Evolutionary conservation across 2,888 invertebrate genomes (phyloP).

Genomic region (Luffia ferchaultella): DNA sequence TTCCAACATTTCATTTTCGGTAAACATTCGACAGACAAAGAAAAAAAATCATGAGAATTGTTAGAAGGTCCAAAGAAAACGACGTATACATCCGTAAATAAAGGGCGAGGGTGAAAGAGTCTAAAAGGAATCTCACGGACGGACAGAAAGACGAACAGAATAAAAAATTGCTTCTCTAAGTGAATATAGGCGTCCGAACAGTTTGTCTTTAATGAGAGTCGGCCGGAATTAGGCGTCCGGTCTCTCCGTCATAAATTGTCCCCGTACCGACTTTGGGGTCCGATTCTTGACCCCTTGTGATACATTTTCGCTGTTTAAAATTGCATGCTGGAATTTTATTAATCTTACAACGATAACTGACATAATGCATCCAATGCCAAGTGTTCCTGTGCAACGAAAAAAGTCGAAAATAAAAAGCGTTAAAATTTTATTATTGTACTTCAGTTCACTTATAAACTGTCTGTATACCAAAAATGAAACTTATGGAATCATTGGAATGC

Average conservation of each 20-base stretch:
- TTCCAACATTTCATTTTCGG: not conserved
- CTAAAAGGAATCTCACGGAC: conserved; percentile 14
- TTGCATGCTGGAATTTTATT: too few relatives aligned
- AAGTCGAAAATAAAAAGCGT: too few relatives aligned
- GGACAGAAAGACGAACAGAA: not conserved
- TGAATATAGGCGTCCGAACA: conserved; percentile 49
- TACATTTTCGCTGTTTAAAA: too few relatives aligned
- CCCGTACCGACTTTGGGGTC: conserved; percentile 25
- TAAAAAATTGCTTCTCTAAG: conserved; percentile 41
- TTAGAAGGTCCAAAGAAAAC: not conserved
- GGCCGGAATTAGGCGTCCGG: conserved; percentile 41
- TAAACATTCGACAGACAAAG: not conserved
- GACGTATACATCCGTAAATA: conserved; percentile 16
- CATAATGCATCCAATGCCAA: too few relatives aligned
- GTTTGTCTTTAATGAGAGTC: conserved; percentile 50
- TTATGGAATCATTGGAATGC: too few relatives aligned
- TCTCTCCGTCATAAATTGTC: conserved; percentile 59
- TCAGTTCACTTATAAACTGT: too few relatives aligned
- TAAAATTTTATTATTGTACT: too few relatives aligned
- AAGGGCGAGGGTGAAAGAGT: conserved; percentile 16
- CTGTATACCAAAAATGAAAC: too few relatives aligned
- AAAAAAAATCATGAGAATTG: not conserved
- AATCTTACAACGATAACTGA: too few relatives aligned
- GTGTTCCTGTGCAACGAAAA: too few relatives aligned
- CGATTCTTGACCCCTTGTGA: too few relatives aligned